Evolutionary conservation across 2,888 invertebrate species (phyloP), one percentile per base, ranked within the genome.

Genomic region (Panzeria rudis): DNA sequence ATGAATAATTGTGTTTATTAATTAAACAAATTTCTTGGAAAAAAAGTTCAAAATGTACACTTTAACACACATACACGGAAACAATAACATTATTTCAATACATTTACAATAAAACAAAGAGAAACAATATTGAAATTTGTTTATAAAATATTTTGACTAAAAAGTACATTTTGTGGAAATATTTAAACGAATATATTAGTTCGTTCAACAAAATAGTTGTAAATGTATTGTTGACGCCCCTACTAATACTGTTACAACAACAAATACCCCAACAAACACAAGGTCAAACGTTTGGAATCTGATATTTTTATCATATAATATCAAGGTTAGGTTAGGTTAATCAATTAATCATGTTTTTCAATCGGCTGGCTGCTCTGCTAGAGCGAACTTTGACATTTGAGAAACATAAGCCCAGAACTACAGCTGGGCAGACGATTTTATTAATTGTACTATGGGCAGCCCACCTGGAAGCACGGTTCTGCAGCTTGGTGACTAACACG

Each of bases 1-100:
- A 54, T 54, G 64, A 66, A 66, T 66, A 77, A 77, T 76, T 77
- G 56, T 54, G 23, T 76, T 54, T 66, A 20, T 32, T 54, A 56
- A 68, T 77, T 77, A 66, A 68, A 59, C 44, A 47, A 66, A 66
- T 56, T 77, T 77, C 76, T 68, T 1, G 47, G 76, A 66, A 77
- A 68, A 44, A 44, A 1, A 47, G 13, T 59, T 75, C 17, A 52
- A 62, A 50, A 50, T 50, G n/a, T 32, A 59, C 8, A 64, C 13
- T 11, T 64, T 2, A 25, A 56, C 9, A 38, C 23, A 61, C 17
- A 66, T 17, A 32, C 50, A 66, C n/a, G 29, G 29, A 29, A 29
- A 29, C 5, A 29, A 29, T 29, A 29, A 29, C 2, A 29, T 29
- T 4, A 29, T 29, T 29, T 29, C 2, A 29, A 29, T 38, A 64